Evolutionary conservation across 2,113 vertebrate species (phyloP).

Genomic region (Anarhynchus alexandrinus): DNA sequence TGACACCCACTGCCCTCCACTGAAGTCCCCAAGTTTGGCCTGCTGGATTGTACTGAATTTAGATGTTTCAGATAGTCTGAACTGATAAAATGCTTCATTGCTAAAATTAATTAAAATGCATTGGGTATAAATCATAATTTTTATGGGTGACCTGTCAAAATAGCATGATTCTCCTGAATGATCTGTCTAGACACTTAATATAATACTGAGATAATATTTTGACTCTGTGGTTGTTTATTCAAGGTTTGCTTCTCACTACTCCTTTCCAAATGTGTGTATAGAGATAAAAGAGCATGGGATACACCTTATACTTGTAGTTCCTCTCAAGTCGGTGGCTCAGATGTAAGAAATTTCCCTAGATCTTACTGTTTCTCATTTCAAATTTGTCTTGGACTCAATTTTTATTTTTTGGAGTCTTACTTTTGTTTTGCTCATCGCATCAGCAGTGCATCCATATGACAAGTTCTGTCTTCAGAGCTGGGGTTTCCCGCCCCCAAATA

Average conservation of each 20-base stretch:
- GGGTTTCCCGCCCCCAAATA: background rate
- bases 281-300: background rate
- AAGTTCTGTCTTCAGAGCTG: background rate
- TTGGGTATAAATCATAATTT: background rate
- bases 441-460: fast-evolving
- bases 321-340: background rate
- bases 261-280: background rate
- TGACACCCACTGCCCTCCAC: background rate
- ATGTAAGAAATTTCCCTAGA: background rate
- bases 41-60: background rate
- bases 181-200: background rate
- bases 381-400: background rate
- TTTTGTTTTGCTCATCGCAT: background rate
- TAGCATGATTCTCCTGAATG: background rate
- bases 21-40: background rate
- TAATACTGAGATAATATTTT: background rate
- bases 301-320: background rate
- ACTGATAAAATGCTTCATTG: background rate
- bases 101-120: background rate
- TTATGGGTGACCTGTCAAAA: background rate
- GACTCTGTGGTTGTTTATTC: background rate
- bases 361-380: background rate
- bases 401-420: background rate
- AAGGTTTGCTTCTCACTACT: background rate
- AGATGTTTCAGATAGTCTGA: background rate